A percentile compares a stretch with the other conserved stretches of the same genome.
These are phyloP conservation scores for Penaeus chinensis DNA, from an alignment of 1,140 invertebrate genomes.

Conservation along the genomic window DNA sequence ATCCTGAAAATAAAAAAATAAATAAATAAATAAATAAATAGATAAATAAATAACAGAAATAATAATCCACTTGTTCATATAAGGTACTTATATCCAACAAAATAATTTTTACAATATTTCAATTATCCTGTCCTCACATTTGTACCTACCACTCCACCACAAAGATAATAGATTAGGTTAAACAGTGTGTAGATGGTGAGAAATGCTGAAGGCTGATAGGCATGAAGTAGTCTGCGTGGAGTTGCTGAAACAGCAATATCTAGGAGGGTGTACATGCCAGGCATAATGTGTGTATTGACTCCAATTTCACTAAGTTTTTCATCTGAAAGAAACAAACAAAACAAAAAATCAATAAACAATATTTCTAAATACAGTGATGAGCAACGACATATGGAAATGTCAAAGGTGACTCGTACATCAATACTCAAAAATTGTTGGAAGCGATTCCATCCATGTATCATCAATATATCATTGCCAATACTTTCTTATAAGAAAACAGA, in stretches of 20 bases:
- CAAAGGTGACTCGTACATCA: no score
- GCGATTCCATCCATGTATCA: no score
- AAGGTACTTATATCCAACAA: no score
- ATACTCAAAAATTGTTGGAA: no score
- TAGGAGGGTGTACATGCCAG: slow-evolving; percentile 55
- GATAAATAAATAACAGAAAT: not conserved
- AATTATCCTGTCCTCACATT: no score
- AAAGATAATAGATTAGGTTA: slow-evolving; percentile 57
- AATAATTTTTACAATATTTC: not conserved
- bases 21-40: not conserved
- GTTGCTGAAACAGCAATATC: slow-evolving; percentile 55
- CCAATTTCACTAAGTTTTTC: slow-evolving; percentile 57
- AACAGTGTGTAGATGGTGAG: slow-evolving; percentile 44
- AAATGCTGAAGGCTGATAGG: slow-evolving; percentile 50
- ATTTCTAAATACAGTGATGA: no score
- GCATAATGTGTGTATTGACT: slow-evolving; percentile 63
- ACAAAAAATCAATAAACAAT: not conserved
- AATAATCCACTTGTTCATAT: not conserved
- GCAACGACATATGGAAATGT: no score
- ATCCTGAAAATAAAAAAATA: slow-evolving; percentile 22
- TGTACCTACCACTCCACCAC: slow-evolving; percentile 54
- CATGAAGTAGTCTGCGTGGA: slow-evolving; percentile 59
- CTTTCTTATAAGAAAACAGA: no score
- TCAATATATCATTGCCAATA: no score
- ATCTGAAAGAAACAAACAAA: slow-evolving; percentile 37